Evolutionary conservation across 2,797 vertebrate genomes (phyloP).

Genomic region (Fistularia tabacaria): DNA sequence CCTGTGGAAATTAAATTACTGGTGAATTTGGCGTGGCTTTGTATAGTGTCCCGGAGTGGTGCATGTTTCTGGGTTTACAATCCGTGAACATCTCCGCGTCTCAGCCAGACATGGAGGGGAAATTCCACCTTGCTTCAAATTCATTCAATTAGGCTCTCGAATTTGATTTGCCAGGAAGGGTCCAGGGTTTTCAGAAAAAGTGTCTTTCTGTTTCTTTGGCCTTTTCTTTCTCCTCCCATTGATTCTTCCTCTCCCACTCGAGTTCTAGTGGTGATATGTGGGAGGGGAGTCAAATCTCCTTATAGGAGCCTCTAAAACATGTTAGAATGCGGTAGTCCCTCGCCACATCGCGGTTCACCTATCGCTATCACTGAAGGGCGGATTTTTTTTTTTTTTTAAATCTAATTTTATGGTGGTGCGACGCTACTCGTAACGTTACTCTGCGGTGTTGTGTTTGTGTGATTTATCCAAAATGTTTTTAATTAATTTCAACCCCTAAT

Average conservation of each 20-base stretch:
- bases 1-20: slow-evolving; percentile 8
- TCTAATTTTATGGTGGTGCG: no score
- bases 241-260: slow-evolving; percentile 3
- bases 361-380: no score
- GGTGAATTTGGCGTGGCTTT: slow-evolving; percentile 3
- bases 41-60: neutral
- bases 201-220: slow-evolving; percentile 25
- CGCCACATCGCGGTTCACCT: no score
- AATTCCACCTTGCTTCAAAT: slow-evolving; percentile 48
- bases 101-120: slow-evolving; percentile 50
- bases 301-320: no score
- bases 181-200: slow-evolving; percentile 5
- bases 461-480: no score
- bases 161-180: slow-evolving; percentile 32
- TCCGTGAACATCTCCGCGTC: slow-evolving; percentile 32
- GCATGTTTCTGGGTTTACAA: slow-evolving; percentile 19
- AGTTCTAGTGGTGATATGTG: no score
- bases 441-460: no score
- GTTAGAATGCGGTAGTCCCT: no score
- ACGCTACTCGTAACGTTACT: no score
- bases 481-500: no score
- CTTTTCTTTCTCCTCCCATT: slow-evolving; percentile 12
- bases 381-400: no score
- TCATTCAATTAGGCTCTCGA: slow-evolving; percentile 58
- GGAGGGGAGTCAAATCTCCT: no score